phyloP scores from a whole-genome alignment of 2,888 invertebrate species.

The Anoplius nigerrimus region DNA sequence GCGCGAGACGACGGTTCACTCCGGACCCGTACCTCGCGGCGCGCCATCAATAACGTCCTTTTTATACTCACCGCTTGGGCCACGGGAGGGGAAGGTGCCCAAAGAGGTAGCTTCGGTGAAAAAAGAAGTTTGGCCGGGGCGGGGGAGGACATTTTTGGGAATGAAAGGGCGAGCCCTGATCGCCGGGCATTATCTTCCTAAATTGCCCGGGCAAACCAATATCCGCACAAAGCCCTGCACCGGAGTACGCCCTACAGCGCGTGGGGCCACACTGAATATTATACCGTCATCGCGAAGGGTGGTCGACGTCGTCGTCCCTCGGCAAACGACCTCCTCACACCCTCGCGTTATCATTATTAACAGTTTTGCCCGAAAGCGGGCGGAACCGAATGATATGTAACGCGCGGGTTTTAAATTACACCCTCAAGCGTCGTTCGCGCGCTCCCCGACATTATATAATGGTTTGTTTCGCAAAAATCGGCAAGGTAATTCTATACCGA shows the following conservation, averaged over 20 bases:
- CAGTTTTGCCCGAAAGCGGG: constrained; percentile 24
- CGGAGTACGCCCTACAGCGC: constrained; percentile 31
- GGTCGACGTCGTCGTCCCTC: constrained; percentile 21
- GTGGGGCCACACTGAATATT: constrained; percentile 32
- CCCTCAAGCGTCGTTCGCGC: neutral
- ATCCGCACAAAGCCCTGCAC: constrained; percentile 45
- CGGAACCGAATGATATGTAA: constrained; percentile 4
- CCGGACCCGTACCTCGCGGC: constrained; percentile 34
- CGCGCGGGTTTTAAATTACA: constrained; percentile 15
- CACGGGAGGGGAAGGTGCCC: constrained; percentile 35
- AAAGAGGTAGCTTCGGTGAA: constrained; percentile 12
- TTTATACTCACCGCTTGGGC: constrained; percentile 38
- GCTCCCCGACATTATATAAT: neutral
- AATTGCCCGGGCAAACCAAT: constrained; percentile 59
- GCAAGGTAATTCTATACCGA: no score
- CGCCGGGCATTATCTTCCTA: constrained; percentile 65
- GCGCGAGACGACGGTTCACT: constrained; percentile 16
- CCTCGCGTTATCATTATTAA: constrained; percentile 50
- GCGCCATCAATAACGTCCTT: constrained; percentile 62
- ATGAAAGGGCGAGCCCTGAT: constrained; percentile 57
- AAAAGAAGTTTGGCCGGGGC: constrained; percentile 8
- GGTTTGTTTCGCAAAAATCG: no score
- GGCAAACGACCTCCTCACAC: constrained; percentile 36
- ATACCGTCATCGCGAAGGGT: constrained; percentile 13
- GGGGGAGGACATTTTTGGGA: constrained; percentile 37